phyloP scores from a whole-genome alignment of 2,113 vertebrate species.

The Pachypanchax playfairii region DNA sequence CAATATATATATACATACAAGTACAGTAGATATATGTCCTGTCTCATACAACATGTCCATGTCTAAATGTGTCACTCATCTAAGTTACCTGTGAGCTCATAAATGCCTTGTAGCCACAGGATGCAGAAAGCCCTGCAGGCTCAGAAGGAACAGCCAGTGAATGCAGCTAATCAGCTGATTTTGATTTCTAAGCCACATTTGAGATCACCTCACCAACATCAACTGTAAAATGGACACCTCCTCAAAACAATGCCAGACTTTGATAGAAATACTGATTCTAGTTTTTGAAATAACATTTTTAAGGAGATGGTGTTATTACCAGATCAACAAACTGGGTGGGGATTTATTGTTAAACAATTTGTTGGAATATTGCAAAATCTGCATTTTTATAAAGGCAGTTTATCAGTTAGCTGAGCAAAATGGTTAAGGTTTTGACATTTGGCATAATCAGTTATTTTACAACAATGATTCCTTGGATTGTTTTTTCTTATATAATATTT shows the following conservation, averaged over 20 bases:
- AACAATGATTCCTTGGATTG: no score
- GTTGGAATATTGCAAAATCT: no score
- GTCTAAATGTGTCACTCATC: neutral
- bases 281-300: neutral
- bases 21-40: neutral
- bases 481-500: no score
- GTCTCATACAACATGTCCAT: neutral
- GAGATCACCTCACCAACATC: neutral
- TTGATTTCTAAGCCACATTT: slow-evolving; percentile 8
- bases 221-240: neutral
- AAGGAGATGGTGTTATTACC: no score
- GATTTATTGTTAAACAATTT: no score
- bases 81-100: neutral
- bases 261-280: neutral
- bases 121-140: slow-evolving; percentile 10
- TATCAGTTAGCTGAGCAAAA: no score
- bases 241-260: neutral
- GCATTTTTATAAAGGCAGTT: no score
- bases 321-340: no score
- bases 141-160: slow-evolving; percentile 7
- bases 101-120: neutral
- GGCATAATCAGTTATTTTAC: no score
- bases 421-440: no score
- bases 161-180: slow-evolving; percentile 25
- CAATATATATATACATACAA: neutral